phyloP scores from a whole-genome alignment of 2,797 vertebrate species.

The Falco columbarius region DNA sequence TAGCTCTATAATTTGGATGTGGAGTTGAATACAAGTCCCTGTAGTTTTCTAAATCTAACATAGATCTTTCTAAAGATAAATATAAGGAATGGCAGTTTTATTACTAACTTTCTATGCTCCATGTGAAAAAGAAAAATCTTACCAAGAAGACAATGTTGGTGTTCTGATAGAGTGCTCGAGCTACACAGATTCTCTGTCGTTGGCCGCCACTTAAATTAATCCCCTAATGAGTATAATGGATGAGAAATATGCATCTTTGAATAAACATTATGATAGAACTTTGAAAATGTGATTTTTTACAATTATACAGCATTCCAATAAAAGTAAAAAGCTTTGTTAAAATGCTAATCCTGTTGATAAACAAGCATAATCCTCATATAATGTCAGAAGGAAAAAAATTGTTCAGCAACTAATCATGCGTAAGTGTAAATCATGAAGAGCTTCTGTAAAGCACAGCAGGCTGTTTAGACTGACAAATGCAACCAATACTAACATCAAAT shows the following conservation, averaged over 20 bases:
- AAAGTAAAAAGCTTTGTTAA: not conserved
- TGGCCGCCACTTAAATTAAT: conserved; percentile 98
- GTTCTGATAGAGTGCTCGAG: conserved; percentile 96
- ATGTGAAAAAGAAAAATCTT: conserved; percentile 60
- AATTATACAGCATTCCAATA: not conserved
- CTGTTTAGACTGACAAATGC: not conserved
- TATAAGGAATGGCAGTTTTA: not conserved
- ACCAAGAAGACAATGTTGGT: conserved; percentile 98
- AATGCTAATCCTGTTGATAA: not conserved
- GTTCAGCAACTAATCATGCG: not conserved
- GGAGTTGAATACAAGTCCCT: not conserved
- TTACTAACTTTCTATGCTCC: not conserved
- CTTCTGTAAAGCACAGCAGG: not conserved
- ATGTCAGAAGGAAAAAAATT: not conserved
- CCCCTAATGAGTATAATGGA: conserved; percentile 82
- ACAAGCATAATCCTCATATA: not conserved
- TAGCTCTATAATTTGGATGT: not conserved
- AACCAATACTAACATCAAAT: not conserved
- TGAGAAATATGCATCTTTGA: conserved; percentile 15
- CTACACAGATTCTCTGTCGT: conserved; percentile 96
- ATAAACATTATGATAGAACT: not conserved
- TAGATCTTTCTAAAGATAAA: not conserved
- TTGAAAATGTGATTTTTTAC: not conserved
- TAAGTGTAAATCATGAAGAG: not conserved
- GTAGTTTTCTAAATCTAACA: not conserved